phyloP scores from a whole-genome alignment of 2,888 invertebrate species.

The Carcina quercana region DNA sequence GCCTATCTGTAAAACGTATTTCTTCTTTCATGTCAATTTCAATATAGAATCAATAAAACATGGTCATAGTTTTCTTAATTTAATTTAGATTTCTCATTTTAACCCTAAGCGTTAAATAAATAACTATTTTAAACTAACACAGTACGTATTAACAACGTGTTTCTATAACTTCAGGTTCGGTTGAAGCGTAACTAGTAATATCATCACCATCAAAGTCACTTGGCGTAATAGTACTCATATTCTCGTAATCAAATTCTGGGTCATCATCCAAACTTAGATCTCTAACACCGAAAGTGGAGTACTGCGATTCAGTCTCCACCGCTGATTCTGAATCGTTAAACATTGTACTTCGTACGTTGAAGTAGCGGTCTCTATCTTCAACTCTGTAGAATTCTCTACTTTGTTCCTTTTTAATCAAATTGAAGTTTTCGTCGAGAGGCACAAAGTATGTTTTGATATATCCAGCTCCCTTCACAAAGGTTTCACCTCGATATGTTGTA shows the following conservation, averaged over 20 bases:
- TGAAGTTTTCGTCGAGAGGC: conserved; percentile 76
- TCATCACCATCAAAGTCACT: no score
- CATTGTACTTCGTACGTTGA: conserved; percentile 29
- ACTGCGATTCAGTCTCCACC: conserved; percentile 23
- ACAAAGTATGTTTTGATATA: conserved; percentile 83
- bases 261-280: conserved; percentile 27
- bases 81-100: no score
- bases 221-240: conserved; percentile 19
- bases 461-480: conserved; percentile 81
- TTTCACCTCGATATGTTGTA: conserved; percentile 81
- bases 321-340: conserved; percentile 18
- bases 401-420: conserved; percentile 57
- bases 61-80: no score
- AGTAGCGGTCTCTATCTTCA: conserved; percentile 36
- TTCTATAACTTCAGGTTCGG: conserved; percentile 37
- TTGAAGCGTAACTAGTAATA: conserved; percentile 24
- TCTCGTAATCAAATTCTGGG: conserved; percentile 14
- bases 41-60: no score
- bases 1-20: no score
- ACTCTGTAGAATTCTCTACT: conserved; percentile 39
- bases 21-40: no score
- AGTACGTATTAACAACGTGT: conserved; percentile 34
- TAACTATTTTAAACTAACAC: no score
- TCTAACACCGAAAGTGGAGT: conserved; percentile 26
- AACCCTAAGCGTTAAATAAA: no score